Evolutionary conservation across 2,113 vertebrate species (phyloP), one percentile per base, ranked within the genome.

Genomic region (Cyanoderma ruficeps): DNA sequence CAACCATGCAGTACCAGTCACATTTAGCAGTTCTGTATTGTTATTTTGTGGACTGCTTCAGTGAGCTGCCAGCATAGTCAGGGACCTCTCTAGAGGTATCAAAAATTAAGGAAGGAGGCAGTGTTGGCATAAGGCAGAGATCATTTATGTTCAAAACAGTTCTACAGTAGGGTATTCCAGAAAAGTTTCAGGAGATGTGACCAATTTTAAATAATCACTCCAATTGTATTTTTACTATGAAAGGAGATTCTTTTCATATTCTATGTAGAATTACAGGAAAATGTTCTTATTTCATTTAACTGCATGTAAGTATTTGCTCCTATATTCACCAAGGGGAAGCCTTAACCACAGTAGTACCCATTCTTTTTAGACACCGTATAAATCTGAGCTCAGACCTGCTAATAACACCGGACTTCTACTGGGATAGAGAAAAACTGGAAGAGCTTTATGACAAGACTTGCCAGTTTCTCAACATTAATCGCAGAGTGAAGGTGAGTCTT

Each of bases 401-500:
- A 46, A 98, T 99, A 94, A 99, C 99, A 23, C 99, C 99, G 3
- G 99, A 99, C 90, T 99, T 99, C 98, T 99, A 99, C 97, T 99
- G 99, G 99, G 99, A 99, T 74, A 95, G 99, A 98, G 99, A 99
- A 96, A 98, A 99, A 96, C 98, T 99, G 80, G 99, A 99, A 93
- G 98, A 98, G 68, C 98, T 99, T 69, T 99, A 99, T 53, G 99
- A 99, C 76, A 99, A 99, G 96, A 99, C 98, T 2, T 99, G 99
- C 87, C 99, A 98, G 89, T 99, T 99, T 96, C 99, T 99, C 89
- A 99, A 98, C 95, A 99, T 99, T 67, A 98, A 98, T 92, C 99
- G 99, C 65, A 98, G 99, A 97, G 99, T 99, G 77, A 99, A 99
- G 97, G 99, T 99, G 97, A 10, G 94, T 83, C 72, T 59, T 75